phyloP scores from a whole-genome alignment of 2,113 vertebrate genomes.

The Danio rerio region DNA sequence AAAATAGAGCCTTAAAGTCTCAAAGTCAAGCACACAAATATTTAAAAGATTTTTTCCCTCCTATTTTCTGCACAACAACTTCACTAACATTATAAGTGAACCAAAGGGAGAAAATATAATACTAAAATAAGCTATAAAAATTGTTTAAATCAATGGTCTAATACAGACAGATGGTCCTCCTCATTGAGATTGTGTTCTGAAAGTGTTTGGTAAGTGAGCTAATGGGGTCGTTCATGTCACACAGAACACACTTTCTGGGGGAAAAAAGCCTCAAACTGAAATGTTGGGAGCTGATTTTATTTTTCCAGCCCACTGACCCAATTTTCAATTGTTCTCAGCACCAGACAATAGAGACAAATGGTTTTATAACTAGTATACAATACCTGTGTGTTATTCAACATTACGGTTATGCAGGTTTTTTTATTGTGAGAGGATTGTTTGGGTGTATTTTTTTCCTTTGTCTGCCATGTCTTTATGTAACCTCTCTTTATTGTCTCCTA shows the following conservation, averaged over 20 bases:
- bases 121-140: not conserved
- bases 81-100: not conserved
- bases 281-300: conserved; percentile 72
- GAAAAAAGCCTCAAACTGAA: conserved; percentile 66
- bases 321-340: conserved; percentile 79
- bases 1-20: no score
- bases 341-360: conserved; percentile 75
- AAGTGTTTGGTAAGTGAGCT: conserved; percentile 37
- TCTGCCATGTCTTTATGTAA: conserved; percentile 64
- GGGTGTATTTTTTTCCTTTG: conserved; percentile 54
- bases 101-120: not conserved
- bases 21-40: no score
- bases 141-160: not conserved
- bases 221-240: conserved; percentile 33
- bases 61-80: not conserved
- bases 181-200: no score
- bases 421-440: conserved; percentile 61
- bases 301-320: conserved; percentile 79
- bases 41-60: no score
- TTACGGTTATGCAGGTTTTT: conserved; percentile 65
- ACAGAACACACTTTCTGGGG: conserved; percentile 57
- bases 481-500: conserved; percentile 41
- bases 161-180: conserved; percentile 16
- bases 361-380: conserved; percentile 77
- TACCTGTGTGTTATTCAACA: conserved; percentile 76